These are phyloP conservation scores for Oreochromis spilurus DNA, from an alignment of 2,113 vertebrate genomes.

Conservation along the genomic window DNA sequence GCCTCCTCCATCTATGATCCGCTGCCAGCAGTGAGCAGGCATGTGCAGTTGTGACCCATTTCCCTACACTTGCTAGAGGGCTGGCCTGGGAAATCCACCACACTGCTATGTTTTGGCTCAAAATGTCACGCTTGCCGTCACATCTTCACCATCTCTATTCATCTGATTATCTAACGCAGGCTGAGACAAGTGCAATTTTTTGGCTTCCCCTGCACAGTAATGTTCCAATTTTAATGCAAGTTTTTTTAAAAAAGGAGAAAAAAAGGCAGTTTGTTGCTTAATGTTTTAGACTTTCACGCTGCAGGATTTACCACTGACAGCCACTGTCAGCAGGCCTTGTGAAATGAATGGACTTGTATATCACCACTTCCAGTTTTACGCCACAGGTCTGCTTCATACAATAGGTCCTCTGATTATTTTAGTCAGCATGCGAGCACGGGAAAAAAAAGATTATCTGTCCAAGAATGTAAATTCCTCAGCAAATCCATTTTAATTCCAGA, in stretches of 20 bases:
- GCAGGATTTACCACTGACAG: background rate
- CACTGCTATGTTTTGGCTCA: background rate
- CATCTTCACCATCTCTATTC: background rate
- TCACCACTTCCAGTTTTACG: conserved; percentile 24
- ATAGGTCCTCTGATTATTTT: conserved; percentile 37
- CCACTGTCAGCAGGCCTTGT: background rate
- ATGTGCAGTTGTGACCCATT: conserved; percentile 57
- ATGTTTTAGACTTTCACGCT: background rate
- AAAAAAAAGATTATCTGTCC: conserved; percentile 44
- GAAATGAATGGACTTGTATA: background rate
- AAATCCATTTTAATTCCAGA: conserved; percentile 41
- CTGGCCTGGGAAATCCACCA: conserved; percentile 39
- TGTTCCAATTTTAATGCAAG: background rate
- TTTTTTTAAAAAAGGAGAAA: background rate
- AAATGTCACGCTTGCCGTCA: background rate
- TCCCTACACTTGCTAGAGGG: conserved; percentile 46
- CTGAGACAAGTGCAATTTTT: background rate
- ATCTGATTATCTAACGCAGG: background rate
- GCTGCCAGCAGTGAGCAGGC: conserved; percentile 22
- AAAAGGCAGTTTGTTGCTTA: background rate
- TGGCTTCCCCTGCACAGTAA: background rate
- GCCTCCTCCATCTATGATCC: conserved; percentile 2
- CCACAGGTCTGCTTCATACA: conserved; percentile 23
- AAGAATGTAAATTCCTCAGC: conserved; percentile 54
- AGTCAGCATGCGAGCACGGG: conserved; percentile 13